Base-by-base conservation (phyloP, 2,797 vertebrate genomes). In the Malurus leucopterus region DNA sequence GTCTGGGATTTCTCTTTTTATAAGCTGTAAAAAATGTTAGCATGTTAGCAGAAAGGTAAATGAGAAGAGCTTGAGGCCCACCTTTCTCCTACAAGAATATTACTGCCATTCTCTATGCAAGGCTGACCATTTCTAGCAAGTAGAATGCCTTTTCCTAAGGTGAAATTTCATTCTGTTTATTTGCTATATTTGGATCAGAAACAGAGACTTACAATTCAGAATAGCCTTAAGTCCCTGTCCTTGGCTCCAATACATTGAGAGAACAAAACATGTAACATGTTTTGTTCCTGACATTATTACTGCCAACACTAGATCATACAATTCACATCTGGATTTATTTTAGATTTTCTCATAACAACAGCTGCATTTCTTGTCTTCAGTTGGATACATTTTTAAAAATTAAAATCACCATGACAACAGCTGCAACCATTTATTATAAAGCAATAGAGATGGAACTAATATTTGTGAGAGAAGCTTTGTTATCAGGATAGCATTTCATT, bases 371-470 rank as follows among this genome's bases (percentile, higher is more conserved):
- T 94, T 95, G 84, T 95, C 93, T 95, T 95, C 89, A 77, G 87
- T 89, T 95, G 77, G 91, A 94, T 95, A 93, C 89, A 65, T 94
- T 95, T 94, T 92, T 53, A 8, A 87, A 96, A 96, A 96, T 95
- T 94, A 96, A 96, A 96, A 96, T 97, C 87, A 8, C 94, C 94
- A 96, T 97, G 87, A 95, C 96, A 98, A 97, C 97, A 96, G 92
- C 88, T 93, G 94, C 92, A 96, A 93, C 93, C 95, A 93, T 96
- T 97, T 95, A 96, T 96, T 95, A 96, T 67, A 86, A 92, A 93
- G 93, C 93, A 62, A 84, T 59, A 82, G 93, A 93, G 92, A 92
- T 92, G 93, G 93, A 80, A 91, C 93, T 95, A 96, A 93, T 96
- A 95, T 95, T 89, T 94, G 88, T 88, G 88, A 90, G 93, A 90